Evolutionary conservation across 2,888 invertebrate species (phyloP).

Genomic region (Zhuqinia jingwanae): DNA sequence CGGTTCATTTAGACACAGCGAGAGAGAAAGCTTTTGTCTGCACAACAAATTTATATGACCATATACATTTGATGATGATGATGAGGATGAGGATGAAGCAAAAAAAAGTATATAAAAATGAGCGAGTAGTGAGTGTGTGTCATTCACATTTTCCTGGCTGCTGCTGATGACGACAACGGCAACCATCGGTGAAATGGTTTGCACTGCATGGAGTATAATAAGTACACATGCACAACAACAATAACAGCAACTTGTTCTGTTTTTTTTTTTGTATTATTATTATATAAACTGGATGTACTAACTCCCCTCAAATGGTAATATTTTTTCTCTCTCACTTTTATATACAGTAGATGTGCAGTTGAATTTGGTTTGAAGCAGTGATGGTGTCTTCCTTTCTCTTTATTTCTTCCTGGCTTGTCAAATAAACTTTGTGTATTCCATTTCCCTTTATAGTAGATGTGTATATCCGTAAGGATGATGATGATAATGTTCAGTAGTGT

Average conservation of each 20-base stretch:
- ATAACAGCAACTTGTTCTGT: conserved; percentile 14
- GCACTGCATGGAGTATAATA: conserved; percentile 28
- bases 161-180: conserved; percentile 12
- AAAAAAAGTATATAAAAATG: background rate
- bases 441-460: conserved; percentile 49
- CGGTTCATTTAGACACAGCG: conserved; percentile 61
- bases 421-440: conserved; percentile 28
- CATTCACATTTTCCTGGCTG: conserved; percentile 44
- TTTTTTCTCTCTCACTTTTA: conserved; percentile 44
- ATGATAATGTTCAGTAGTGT: too few relatives aligned
- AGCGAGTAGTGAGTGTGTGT: conserved; percentile 50
- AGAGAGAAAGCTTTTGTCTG: conserved; percentile 26
- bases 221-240: too few relatives aligned
- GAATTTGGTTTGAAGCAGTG: too few relatives aligned
- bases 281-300: conserved; percentile 35
- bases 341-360: background rate
- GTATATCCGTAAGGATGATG: conserved; percentile 23
- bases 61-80: background rate
- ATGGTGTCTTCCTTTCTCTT: background rate
- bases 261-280: too few relatives aligned
- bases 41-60: conserved; percentile 26
- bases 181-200: conserved; percentile 52
- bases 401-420: conserved; percentile 13
- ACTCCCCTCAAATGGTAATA: conserved; percentile 40
- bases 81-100: conserved; percentile 9